Evolutionary conservation across 2,888 invertebrate species (phyloP).

Genomic region (Himalopsyche tibetana): DNA sequence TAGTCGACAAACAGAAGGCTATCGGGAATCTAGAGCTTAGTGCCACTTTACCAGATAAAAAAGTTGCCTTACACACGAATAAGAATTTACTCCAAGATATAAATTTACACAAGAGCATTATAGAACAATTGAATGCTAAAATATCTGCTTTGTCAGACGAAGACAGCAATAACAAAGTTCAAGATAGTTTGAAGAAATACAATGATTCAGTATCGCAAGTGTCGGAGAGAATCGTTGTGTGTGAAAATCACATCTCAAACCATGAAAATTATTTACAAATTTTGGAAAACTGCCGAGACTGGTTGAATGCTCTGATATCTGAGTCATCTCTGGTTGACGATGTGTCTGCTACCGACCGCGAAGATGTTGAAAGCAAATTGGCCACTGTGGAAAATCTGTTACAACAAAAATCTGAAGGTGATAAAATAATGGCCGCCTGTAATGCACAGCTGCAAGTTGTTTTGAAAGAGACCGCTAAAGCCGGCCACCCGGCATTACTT

Average conservation of each 20-base stretch:
- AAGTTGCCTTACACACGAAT: slow-evolving; percentile 88
- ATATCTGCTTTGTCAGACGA: slow-evolving; percentile 87
- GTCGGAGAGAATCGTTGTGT: slow-evolving; percentile 80
- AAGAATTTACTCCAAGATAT: slow-evolving; percentile 91
- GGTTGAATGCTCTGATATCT: slow-evolving; percentile 86
- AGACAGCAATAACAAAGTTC: slow-evolving; percentile 85
- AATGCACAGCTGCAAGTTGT: slow-evolving; percentile 84
- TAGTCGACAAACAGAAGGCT: slow-evolving; percentile 87
- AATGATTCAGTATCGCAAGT: slow-evolving; percentile 82
- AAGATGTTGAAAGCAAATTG: slow-evolving; percentile 86
- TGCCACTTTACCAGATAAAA: slow-evolving; percentile 91
- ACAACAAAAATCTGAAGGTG: slow-evolving; percentile 84
- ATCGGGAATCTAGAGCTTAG: slow-evolving; percentile 84
- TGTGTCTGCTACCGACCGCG: slow-evolving; percentile 87
- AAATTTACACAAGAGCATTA: slow-evolving; percentile 87
- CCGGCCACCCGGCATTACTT: slow-evolving; percentile 85
- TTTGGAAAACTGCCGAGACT: slow-evolving; percentile 89
- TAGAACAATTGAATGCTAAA: slow-evolving; percentile 90
- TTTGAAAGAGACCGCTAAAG: slow-evolving; percentile 85
- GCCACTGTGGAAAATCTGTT: slow-evolving; percentile 85
- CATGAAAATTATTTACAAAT: slow-evolving; percentile 90
- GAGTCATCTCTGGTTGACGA: slow-evolving; percentile 88
- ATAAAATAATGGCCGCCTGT: slow-evolving; percentile 82
- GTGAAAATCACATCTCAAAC: slow-evolving; percentile 85
- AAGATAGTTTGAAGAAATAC: slow-evolving; percentile 85